phyloP scores from a whole-genome alignment of 2,888 invertebrate genomes.

The Danaus chrysippus region DNA sequence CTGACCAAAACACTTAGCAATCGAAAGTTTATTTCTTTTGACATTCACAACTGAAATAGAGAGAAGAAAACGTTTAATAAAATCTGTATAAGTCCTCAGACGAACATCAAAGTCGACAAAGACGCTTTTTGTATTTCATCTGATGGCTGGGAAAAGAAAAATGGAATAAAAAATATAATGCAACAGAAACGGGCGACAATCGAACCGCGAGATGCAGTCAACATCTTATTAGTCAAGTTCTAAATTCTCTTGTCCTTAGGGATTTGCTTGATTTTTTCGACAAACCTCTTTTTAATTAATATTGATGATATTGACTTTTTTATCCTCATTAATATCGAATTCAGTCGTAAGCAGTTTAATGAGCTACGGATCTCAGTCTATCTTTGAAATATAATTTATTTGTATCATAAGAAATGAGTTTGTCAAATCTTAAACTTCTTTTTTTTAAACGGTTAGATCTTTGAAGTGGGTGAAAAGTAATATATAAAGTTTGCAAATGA shows the following conservation, averaged over 20 bases:
- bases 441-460: conserved; percentile 14
- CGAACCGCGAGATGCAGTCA: conserved; percentile 68
- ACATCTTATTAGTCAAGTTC: conserved; percentile 73
- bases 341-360: conserved; percentile 57
- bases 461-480: conserved; percentile 17
- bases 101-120: conserved; percentile 50
- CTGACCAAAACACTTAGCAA: conserved; percentile 38
- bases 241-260: conserved; percentile 62
- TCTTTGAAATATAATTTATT: conserved; percentile 40
- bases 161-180: conserved; percentile 40
- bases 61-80: conserved; percentile 42
- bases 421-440: conserved; percentile 25
- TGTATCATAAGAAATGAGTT: conserved; percentile 30
- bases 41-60: conserved; percentile 35
- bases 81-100: conserved; percentile 50
- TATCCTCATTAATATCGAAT: conserved; percentile 54
- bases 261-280: conserved; percentile 60
- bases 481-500: conserved; percentile 10
- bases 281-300: conserved; percentile 62
- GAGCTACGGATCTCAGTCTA: conserved; percentile 43
- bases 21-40: conserved; percentile 36
- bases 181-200: conserved; percentile 57
- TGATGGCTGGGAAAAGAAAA: conserved; percentile 45
- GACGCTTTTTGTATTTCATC: conserved; percentile 62
- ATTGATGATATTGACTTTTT: conserved; percentile 63